A percentile compares a stretch with the other conserved stretches of the same genome.
Evolutionary conservation across 2,888 invertebrate species (phyloP).

Genomic region (Brachyptera risi): DNA sequence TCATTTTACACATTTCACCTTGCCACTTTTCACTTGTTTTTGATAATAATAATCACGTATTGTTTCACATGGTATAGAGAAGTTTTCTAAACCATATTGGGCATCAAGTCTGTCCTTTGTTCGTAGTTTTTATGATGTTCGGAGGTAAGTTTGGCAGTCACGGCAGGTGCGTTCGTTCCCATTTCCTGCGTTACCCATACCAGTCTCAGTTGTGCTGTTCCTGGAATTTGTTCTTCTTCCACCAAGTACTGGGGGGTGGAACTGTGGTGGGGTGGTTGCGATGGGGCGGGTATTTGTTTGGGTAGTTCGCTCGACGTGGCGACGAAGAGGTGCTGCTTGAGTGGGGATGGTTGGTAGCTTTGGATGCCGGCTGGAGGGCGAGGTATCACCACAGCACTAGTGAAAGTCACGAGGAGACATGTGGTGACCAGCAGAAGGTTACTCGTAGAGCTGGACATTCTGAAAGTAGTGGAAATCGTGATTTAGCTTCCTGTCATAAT

Average conservation of each 20-base stretch:
- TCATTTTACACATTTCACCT: too few species aligned
- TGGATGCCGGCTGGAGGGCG: slow-evolving; percentile 26
- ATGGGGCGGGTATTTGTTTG: slow-evolving; percentile 47
- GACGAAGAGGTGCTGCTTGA: background rate
- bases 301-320: slow-evolving; percentile 46
- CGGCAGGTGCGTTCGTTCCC: background rate
- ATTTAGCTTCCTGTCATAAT: too few species aligned
- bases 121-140: slow-evolving; percentile 40
- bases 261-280: slow-evolving; percentile 38
- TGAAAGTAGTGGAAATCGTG: background rate
- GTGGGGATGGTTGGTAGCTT: background rate
- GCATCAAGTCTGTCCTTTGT: slow-evolving; percentile 39
- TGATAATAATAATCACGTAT: too few species aligned
- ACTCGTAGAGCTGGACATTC: background rate
- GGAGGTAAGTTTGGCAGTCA: background rate
- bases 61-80: too few species aligned
- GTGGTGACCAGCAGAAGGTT: background rate
- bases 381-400: slow-evolving; percentile 28
- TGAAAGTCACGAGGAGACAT: background rate
- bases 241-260: slow-evolving; percentile 31
- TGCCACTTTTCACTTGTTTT: too few species aligned
- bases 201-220: slow-evolving; percentile 26
- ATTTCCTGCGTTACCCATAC: slow-evolving; percentile 26
- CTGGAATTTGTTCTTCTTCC: slow-evolving; percentile 26
- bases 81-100: slow-evolving; percentile 33